These are phyloP conservation scores for Pocota personata DNA, from an alignment of 2,888 invertebrate species.

Conservation along the genomic window DNA sequence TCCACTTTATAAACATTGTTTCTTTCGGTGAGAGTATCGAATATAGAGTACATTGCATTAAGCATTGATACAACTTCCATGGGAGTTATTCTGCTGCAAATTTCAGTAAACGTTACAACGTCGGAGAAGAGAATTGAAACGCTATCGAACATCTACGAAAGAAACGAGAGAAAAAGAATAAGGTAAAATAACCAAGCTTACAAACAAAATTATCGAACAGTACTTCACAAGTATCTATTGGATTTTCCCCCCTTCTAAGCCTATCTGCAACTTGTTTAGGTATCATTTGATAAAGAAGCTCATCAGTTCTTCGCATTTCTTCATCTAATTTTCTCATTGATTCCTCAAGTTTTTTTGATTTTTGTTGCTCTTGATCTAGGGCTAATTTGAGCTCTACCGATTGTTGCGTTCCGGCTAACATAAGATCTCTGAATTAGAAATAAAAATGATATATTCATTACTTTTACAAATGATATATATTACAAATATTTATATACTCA, in stretches of 20 bases:
- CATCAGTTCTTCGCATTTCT: constrained; percentile 98
- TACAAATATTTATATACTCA: constrained; percentile 78
- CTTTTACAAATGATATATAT: neutral
- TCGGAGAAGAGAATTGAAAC: constrained; percentile 99
- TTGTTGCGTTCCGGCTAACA: constrained; percentile 98
- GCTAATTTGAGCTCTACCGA: constrained; percentile 98
- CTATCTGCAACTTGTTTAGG: constrained; percentile 98
- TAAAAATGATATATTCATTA: neutral
- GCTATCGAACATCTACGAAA: constrained; percentile 94
- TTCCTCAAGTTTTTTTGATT: constrained; percentile 97
- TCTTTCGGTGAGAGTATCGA: constrained; percentile 95
- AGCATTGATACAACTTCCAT: constrained; percentile 99
- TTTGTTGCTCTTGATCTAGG: constrained; percentile 97
- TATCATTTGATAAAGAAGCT: constrained; percentile 98
- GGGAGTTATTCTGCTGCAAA: constrained; percentile 97
- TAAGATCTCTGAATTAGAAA: constrained; percentile 89
- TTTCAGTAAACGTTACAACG: constrained; percentile 98
- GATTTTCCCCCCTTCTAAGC: constrained; percentile 95
- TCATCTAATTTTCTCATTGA: constrained; percentile 97
- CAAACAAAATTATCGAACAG: constrained; percentile 52
- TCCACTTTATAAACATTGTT: constrained; percentile 99
- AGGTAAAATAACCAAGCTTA: neutral
- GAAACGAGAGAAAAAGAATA: constrained; percentile 37
- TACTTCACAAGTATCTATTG: constrained; percentile 98
- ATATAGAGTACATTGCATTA: constrained; percentile 98